Evolutionary conservation across 2,113 vertebrate genomes (phyloP).

Genomic region (Callopanchax toddi): DNA sequence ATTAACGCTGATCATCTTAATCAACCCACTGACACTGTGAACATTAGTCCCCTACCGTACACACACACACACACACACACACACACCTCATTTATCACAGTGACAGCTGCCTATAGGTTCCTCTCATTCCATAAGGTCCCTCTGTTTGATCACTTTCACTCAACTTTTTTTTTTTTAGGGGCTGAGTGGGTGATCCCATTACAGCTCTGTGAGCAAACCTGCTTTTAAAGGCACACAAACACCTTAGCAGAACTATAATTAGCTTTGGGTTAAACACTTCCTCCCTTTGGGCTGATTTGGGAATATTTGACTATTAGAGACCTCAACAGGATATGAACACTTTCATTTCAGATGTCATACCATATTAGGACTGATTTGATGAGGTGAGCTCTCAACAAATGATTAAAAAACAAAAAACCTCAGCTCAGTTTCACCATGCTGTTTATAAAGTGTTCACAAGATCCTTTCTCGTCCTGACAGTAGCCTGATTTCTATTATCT

Average conservation of each 20-base stretch:
- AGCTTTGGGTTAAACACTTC: not conserved
- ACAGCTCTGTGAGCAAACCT: not conserved
- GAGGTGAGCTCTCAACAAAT: constrained; percentile 24
- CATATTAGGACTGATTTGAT: no score
- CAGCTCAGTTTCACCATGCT: no score
- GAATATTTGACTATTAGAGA: no score
- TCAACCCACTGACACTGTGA: constrained; percentile 22
- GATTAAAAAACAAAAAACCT: not conserved
- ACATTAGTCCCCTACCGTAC: constrained; percentile 19
- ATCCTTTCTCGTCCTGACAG: no score
- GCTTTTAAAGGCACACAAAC: not conserved
- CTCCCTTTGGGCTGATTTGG: not conserved
- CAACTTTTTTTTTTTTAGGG: constrained; percentile 41
- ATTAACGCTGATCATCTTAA: constrained; percentile 16
- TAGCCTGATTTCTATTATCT: no score
- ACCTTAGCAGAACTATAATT: not conserved
- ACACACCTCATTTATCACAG: constrained; percentile 43
- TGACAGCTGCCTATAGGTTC: constrained; percentile 40
- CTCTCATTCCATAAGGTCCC: constrained; percentile 1
- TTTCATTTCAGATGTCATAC: no score
- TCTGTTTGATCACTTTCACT: constrained; percentile 9
- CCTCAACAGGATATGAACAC: not conserved
- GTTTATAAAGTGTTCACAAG: no score
- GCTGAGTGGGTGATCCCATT: constrained; percentile 16
- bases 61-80: no score